Evolutionary conservation across 1,140 invertebrate genomes (phyloP).

Genomic region (Zelostemma sp.): DNA sequence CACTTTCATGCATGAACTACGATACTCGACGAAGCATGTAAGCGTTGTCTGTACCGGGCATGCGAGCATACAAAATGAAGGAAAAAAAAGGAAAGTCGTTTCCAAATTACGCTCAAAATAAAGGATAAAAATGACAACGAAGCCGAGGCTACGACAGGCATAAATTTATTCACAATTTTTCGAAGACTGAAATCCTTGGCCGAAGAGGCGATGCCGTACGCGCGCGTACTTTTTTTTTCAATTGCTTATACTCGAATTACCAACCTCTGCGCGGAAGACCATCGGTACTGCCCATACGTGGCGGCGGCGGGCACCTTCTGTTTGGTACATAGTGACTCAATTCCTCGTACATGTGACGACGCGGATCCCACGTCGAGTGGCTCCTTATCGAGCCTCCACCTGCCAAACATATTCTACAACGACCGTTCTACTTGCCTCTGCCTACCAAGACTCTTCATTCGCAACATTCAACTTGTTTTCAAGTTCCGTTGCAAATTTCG

Average conservation of each 20-base stretch:
- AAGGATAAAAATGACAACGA: background rate
- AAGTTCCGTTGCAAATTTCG: background rate
- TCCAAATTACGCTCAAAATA: background rate
- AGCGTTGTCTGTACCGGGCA: too few species aligned
- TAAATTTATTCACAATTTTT: slow-evolving; percentile 29
- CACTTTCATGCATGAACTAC: too few species aligned
- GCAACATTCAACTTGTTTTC: background rate
- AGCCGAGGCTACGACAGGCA: slow-evolving; percentile 18
- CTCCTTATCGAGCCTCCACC: slow-evolving; percentile 72
- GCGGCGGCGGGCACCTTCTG: slow-evolving; percentile 70
- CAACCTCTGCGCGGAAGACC: slow-evolving; percentile 67
- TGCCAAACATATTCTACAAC: slow-evolving; percentile 70
- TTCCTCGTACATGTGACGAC: slow-evolving; percentile 89
- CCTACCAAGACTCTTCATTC: slow-evolving; percentile 58
- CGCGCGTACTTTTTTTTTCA: slow-evolving; percentile 25
- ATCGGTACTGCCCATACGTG: slow-evolving; percentile 67
- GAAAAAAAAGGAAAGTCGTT: background rate
- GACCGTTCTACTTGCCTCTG: slow-evolving; percentile 62
- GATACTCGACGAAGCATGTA: too few species aligned
- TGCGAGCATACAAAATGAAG: background rate
- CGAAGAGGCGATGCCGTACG: slow-evolving; percentile 41
- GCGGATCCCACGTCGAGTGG: slow-evolving; percentile 89
- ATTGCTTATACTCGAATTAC: slow-evolving; percentile 52
- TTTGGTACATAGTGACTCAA: slow-evolving; percentile 74
- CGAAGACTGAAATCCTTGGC: slow-evolving; percentile 36